A percentile compares a stretch with the other conserved stretches of the same genome.
Evolutionary conservation across 2,113 vertebrate species (phyloP).

Genomic region (Muscicapa adusta): DNA sequence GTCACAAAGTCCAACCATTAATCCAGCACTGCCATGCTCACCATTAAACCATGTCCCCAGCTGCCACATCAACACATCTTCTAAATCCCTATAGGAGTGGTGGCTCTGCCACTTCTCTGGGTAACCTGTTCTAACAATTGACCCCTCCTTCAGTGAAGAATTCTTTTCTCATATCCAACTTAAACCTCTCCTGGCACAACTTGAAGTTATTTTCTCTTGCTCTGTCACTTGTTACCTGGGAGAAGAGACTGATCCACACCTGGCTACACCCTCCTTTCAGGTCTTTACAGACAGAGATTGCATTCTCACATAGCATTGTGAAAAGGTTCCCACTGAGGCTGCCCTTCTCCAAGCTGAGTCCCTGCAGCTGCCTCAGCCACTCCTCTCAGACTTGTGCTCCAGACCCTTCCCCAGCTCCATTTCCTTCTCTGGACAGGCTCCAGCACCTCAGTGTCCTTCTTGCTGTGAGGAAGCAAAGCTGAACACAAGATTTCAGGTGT

Average conservation of each 20-base stretch:
- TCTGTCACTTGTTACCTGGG: neutral
- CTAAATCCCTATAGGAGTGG: neutral
- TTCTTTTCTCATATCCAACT: neutral
- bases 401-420: neutral
- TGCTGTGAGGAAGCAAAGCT: neutral
- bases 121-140: neutral
- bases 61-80: neutral
- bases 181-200: neutral
- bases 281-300: too few relatives aligned
- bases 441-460: neutral
- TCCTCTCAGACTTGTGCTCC: neutral
- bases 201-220: neutral
- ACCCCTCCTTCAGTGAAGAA: neutral
- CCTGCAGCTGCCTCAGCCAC: neutral
- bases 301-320: too few relatives aligned
- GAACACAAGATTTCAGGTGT: too few relatives aligned
- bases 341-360: neutral
- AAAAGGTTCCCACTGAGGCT: neutral
- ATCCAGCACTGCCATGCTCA: neutral
- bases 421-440: neutral
- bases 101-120: neutral
- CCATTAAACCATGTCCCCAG: neutral
- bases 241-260: neutral
- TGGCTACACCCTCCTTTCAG: neutral
- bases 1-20: neutral